Evolutionary conservation across 2,888 invertebrate genomes (phyloP), one percentile per base, ranked within the genome.

Genomic region (Biston stratarius): DNA sequence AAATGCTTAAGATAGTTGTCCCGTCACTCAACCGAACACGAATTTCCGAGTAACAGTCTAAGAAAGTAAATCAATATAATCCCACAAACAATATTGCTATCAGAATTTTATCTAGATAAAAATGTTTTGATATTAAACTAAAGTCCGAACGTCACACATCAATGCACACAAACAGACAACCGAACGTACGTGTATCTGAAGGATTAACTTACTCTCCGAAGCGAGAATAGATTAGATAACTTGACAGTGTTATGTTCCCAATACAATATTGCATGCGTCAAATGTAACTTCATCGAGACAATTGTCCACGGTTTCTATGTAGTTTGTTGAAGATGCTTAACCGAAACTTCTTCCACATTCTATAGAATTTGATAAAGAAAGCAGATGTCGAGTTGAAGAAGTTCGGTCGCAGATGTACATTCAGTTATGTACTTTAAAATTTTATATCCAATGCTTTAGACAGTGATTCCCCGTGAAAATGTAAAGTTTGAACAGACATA

Each of bases 201-300:
- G 61, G 74, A 72, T 72, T 64, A 70, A 52, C 67, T 44, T 64
- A 61, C 64, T 70, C 70, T 58, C 33, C 45, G 63, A 62, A 65
- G 59, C 61, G 66, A 62, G 61, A 59, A 59, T 38, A 62, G 70
- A 74, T 74, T 69, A 74, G 74, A 74, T 74, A 40, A 48, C 36
- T 1, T 44, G 38, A 34, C 47, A 34, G n/a, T n/a, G n/a, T n/a
- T n/a, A 61, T 61, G 53, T 61, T 52, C 36, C 36, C 15, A 38
- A 24, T 52, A 15, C 53, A 33, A 36, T 38, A n/a, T 38, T n/a
- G 60, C 24, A 5, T n/a, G 12, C 15, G 24, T 51, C 34, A n/a
- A 38, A 5, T 15, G 36, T 10, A 15, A n/a, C n/a, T 6, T 33
- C 38, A 6, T 9, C 6, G 9, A 9, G 6, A 38, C 6, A 38